phyloP scores from a whole-genome alignment of 2,797 vertebrate species.

The Pseudomugil gertrudae region DNA sequence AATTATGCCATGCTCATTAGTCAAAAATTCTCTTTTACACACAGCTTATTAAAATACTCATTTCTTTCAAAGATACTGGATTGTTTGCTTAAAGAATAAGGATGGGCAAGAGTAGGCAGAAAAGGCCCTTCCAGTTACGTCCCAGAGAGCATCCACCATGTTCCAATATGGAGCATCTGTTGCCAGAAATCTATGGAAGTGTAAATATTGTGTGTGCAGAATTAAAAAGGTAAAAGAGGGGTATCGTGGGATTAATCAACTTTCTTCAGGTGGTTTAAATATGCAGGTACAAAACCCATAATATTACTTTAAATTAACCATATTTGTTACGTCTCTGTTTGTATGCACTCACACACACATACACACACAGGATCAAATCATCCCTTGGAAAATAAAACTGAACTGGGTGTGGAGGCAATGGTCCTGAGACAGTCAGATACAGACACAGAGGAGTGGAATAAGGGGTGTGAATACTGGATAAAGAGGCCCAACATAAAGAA shows the following conservation, averaged over 20 bases:
- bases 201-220: constrained; percentile 12
- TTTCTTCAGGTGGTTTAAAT: constrained; percentile 37
- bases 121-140: constrained; percentile 48
- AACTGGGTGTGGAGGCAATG: constrained; percentile 10
- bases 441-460: constrained; percentile 52
- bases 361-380: constrained; percentile 39
- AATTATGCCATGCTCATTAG: constrained; percentile 42
- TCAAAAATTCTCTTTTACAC: constrained; percentile 41
- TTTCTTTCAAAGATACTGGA: constrained; percentile 30
- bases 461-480: constrained; percentile 58
- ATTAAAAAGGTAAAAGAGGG: constrained; percentile 2
- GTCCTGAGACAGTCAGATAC: constrained; percentile 31
- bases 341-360: constrained; percentile 4
- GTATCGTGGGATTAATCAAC: constrained; percentile 43
- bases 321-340: constrained; percentile 30
- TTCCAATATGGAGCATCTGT: constrained; percentile 58
- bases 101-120: constrained; percentile 68
- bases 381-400: constrained; percentile 32
- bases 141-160: constrained; percentile 32
- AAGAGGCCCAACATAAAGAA: constrained; percentile 61
- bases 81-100: constrained; percentile 58
- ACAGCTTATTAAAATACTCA: constrained; percentile 31
- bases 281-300: constrained; percentile 38
- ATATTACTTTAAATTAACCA: constrained; percentile 32
- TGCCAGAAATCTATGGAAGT: constrained; percentile 57